phyloP scores from a whole-genome alignment of 2,797 vertebrate genomes.

The Threskiornis aethiopicus region DNA sequence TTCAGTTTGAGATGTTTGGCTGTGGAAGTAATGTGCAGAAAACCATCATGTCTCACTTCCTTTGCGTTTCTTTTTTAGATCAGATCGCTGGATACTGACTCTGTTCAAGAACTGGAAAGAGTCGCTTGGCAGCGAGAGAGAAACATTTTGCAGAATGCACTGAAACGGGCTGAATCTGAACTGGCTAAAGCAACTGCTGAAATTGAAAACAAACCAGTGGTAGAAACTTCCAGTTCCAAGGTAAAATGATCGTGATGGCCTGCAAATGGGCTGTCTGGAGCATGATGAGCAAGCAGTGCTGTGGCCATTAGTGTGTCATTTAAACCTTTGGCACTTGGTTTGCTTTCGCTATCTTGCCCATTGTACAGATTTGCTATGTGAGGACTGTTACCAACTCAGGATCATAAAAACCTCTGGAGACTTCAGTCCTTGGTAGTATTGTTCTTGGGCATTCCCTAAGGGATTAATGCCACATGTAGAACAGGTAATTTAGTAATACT shows the following conservation, averaged over 20 bases:
- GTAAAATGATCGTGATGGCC: constrained; percentile 61
- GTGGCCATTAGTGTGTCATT: accelerated
- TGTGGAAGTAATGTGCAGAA: neutral
- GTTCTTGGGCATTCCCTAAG: neutral
- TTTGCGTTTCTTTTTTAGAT: constrained; percentile 9
- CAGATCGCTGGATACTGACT: neutral
- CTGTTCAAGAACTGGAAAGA: constrained; percentile 61
- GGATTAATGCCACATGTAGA: neutral
- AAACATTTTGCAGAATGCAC: constrained; percentile 20
- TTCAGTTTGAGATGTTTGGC: neutral
- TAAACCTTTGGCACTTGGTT: neutral
- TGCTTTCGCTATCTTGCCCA: neutral
- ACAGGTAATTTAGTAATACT: neutral
- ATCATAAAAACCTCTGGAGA: neutral
- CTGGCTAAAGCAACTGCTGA: constrained; percentile 61
- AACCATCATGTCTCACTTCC: neutral
- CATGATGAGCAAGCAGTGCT: accelerated
- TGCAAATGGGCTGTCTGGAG: neutral
- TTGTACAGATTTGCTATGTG: neutral
- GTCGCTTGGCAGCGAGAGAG: constrained; percentile 70
- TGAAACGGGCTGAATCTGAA: constrained; percentile 73
- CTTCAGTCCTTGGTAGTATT: neutral
- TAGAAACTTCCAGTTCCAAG: constrained; percentile 74
- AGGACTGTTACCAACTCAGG: neutral
- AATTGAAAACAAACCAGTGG: constrained; percentile 76